Evolutionary conservation across 2,113 vertebrate genomes (phyloP).

Genomic region (Chionis minor): DNA sequence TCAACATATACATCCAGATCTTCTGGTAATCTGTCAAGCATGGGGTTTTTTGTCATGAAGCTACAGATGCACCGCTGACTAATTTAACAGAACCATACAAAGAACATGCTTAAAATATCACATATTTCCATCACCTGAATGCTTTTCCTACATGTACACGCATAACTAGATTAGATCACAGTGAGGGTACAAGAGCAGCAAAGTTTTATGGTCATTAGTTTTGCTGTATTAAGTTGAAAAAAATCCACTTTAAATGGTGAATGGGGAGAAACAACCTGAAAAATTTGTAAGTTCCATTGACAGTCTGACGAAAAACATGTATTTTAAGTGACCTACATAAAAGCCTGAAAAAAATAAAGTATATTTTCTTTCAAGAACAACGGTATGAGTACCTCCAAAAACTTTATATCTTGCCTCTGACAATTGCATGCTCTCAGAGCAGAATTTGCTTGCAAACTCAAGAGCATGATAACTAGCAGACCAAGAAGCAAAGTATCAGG

Average conservation of each 20-base stretch:
- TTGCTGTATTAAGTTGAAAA: no score
- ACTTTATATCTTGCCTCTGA: neutral
- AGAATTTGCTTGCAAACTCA: neutral
- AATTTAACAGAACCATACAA: neutral
- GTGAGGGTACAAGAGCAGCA: no score
- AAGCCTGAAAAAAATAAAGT: neutral
- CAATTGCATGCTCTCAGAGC: neutral
- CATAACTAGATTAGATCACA: neutral
- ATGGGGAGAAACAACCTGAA: neutral
- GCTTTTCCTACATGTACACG: neutral
- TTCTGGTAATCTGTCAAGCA: neutral
- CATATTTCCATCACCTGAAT: neutral
- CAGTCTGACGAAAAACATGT: neutral
- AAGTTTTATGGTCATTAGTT: no score
- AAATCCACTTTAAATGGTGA: no score
- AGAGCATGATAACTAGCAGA: neutral
- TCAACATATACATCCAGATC: neutral
- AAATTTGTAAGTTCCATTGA: neutral
- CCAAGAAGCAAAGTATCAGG: neutral
- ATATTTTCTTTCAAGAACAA: neutral
- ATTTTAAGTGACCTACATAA: neutral
- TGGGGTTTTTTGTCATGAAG: neutral
- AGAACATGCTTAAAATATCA: neutral
- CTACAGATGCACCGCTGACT: neutral
- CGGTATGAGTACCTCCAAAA: neutral